Percentiles rank a stretch among this genome's conserved stretches.
These are phyloP conservation scores for Cryptotermes secundus DNA, from an alignment of 1,140 invertebrate genomes.

Conservation along the genomic window DNA sequence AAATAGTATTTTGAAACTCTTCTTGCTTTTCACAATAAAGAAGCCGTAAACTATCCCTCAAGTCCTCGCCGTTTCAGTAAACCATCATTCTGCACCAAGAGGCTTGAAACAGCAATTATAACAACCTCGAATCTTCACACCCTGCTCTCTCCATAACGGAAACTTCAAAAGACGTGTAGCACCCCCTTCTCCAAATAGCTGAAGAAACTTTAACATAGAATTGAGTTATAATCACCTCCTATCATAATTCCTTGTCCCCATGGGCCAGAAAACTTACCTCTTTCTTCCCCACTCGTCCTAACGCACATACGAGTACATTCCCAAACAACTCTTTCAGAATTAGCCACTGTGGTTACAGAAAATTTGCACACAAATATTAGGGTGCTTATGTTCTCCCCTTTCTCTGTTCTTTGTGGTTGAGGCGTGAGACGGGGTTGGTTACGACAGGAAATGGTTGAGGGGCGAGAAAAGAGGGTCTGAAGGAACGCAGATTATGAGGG, in stretches of 20 bases:
- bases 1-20: no score
- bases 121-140: not conserved
- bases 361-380: constrained; percentile 2
- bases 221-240: not conserved
- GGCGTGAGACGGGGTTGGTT: not conserved
- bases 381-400: not conserved
- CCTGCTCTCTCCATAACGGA: not conserved
- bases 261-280: not conserved
- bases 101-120: not conserved
- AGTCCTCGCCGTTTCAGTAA: not conserved
- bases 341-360: not conserved
- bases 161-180: not conserved
- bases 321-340: not conserved
- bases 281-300: not conserved
- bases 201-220: not conserved
- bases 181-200: not conserved
- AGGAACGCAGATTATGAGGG: not conserved
- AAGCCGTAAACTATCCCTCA: not conserved
- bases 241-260: not conserved
- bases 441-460: not conserved
- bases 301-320: not conserved
- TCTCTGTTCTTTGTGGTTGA: not conserved
- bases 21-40: not conserved
- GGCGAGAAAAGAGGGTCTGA: not conserved
- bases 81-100: not conserved